Base-by-base conservation (phyloP, 92 coral and sea anemone genomes). In the Phymanthus crucifer region DNA sequence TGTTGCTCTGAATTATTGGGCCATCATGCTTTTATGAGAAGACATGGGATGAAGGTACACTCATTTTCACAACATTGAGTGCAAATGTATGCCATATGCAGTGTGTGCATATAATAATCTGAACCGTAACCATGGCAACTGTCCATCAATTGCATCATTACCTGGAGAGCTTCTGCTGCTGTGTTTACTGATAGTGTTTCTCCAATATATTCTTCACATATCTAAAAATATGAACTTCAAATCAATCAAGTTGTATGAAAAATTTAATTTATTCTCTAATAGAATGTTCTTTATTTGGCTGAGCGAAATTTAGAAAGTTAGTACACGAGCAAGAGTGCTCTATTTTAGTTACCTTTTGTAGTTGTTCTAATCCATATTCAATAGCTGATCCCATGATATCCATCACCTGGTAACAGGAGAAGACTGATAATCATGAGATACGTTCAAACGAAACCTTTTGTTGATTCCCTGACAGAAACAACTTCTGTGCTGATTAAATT, bases 121-220 rank as follows among this genome's bases (percentile, higher is more conserved):
- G n/a, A n/a, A n/a, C n/a, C n/a, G 11, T 33, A n/a, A 17, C 32
- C 19, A 43, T 43, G 48, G 14, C 48, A 43, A 43, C 48, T 43
- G 48, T 43, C 48, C 10, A 43, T 43, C 48, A 43, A 43, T 10
- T 43, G 14, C 64, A 19, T 5, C 27, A 57, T 74, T 70, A 95
- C 97, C 97, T 93, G 97, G 88, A 95, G 89, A 6, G 99, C 99
- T 65, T 87, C 95, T 74, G 95, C 94, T 29, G 97, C 97, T 66
- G 97, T 90, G n/a, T 88, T 87, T 43, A 90, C 61, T 14, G 92
- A 84, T 52, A 95, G 90, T 2, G 99, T 90, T 77, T 95, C 93
- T 43, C 93, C 97, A 32, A 95, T 93, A 74, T 88, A 95, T 71
- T 93, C 92, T 47, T 94, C 99, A 87, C 99, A 95, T 36, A 95